Conservation (phyloP, 2,888 invertebrate genomes). For the Drosophila prostipennis region DNA sequence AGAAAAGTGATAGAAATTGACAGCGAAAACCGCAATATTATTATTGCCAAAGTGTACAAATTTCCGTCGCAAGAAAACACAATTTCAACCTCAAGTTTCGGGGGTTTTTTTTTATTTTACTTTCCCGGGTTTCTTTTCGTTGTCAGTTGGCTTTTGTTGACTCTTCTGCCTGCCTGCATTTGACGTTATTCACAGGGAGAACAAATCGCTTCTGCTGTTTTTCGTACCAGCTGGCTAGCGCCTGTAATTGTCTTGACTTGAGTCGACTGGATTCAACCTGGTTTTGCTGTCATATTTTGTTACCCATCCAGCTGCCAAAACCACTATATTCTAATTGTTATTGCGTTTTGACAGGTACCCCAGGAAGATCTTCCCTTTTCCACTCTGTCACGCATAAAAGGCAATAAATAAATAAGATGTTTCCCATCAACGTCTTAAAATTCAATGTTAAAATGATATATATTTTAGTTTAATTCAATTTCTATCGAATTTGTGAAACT, state of each 20-base stretch:
- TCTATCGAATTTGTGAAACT: too few species aligned
- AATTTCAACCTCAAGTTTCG: constrained; percentile 21
- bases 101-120: background rate
- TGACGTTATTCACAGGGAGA: constrained; percentile 33
- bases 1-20: background rate
- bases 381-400: background rate
- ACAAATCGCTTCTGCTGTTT: background rate
- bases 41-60: constrained; percentile 21
- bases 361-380: background rate
- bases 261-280: constrained; percentile 10
- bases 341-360: constrained; percentile 28
- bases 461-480: too few species aligned
- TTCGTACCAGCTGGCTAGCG: constrained; percentile 9
- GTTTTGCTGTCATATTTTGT: constrained; percentile 23
- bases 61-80: constrained; percentile 21
- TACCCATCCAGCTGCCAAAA: background rate
- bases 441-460: background rate
- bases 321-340: constrained; percentile 35
- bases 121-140: background rate
- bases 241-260: constrained; percentile 34
- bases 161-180: constrained; percentile 30
- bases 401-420: background rate
- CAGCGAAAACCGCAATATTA: constrained; percentile 11
- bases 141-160: constrained; percentile 20
- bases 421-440: background rate